These are phyloP conservation scores for Steatornis caripensis DNA, from an alignment of 2,113 vertebrate species.

Conservation along the genomic window DNA sequence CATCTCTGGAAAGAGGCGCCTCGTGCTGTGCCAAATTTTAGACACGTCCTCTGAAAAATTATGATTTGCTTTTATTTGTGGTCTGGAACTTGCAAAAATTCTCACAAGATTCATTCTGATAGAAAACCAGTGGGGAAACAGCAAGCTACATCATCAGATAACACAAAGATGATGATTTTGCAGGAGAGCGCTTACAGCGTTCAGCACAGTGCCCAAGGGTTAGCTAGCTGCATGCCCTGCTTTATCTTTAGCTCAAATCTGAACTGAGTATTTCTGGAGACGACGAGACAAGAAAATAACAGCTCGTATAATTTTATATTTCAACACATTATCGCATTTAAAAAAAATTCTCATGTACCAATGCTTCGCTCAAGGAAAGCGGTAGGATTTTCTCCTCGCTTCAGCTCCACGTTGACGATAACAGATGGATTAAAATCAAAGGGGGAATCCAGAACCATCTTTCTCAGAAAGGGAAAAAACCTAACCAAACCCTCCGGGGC, in stretches of 20 bases:
- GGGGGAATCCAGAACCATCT: background rate
- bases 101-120: background rate
- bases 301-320: background rate
- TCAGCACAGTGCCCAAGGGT: background rate
- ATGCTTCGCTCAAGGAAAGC: background rate
- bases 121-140: background rate
- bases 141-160: background rate
- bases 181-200: background rate
- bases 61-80: background rate
- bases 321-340: background rate
- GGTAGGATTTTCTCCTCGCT: background rate
- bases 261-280: background rate
- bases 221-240: background rate
- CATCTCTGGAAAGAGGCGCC: conserved; percentile 45
- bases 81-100: background rate
- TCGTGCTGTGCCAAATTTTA: background rate
- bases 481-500: background rate
- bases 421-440: conserved; percentile 45
- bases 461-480: background rate
- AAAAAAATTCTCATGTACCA: background rate
- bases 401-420: background rate
- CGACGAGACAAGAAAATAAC: background rate
- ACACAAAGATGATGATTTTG: background rate
- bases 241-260: background rate
- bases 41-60: background rate